Conservation (phyloP, 1,140 invertebrate species). For the Teleogryllus occipitalis region DNA sequence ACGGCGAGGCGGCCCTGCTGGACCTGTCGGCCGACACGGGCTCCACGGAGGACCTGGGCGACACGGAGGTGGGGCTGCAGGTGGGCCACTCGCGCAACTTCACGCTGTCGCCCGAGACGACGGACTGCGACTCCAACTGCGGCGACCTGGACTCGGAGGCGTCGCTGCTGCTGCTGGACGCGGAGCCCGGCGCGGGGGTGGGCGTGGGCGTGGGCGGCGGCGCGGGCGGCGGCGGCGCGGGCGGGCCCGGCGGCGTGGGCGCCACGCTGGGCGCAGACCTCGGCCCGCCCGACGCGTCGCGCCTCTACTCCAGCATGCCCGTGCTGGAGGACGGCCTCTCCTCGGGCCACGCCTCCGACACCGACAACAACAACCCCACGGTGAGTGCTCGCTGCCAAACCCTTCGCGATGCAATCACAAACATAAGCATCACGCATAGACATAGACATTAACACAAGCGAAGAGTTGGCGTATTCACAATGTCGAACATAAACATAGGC, state of each 20-base stretch:
- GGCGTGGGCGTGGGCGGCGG: conserved; percentile 21
- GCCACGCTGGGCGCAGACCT: background rate
- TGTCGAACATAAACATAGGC: too few species aligned
- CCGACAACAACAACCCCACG: conserved; percentile 72
- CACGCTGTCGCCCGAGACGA: conserved; percentile 86
- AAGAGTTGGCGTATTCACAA: too few species aligned
- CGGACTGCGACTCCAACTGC: conserved; percentile 86
- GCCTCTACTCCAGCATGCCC: conserved; percentile 71
- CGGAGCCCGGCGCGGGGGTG: conserved; percentile 34
- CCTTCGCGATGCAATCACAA: too few species aligned
- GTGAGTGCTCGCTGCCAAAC: too few species aligned
- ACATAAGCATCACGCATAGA: too few species aligned
- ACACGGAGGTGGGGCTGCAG: conserved; percentile 47
- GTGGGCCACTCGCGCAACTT: conserved; percentile 64
- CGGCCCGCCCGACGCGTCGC: conserved; percentile 42
- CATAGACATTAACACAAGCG: too few species aligned
- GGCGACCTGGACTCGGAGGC: conserved; percentile 75
- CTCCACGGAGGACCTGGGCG: conserved; percentile 57
- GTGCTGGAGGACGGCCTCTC: conserved; percentile 90
- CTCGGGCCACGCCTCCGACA: conserved; percentile 84
- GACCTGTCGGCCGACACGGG: conserved; percentile 55
- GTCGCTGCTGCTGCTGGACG: conserved; percentile 63
- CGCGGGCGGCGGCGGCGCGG: background rate
- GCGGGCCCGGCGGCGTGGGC: background rate
- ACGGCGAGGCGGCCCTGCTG: conserved; percentile 38